Evolutionary conservation across 1,140 invertebrate species (phyloP).

Genomic region (Augochlora pura): DNA sequence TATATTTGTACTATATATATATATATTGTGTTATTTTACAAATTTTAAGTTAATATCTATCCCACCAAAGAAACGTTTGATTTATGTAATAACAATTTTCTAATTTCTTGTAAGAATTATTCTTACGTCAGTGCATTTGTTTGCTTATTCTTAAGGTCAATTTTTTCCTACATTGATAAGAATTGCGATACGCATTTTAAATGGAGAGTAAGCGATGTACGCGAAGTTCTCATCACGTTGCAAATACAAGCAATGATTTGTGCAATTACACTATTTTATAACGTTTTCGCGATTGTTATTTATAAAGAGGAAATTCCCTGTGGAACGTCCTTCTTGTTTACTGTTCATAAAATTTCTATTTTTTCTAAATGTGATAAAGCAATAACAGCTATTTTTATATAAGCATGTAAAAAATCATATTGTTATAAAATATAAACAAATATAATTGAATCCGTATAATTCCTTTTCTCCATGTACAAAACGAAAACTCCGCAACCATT

Average conservation of each 20-base stretch:
- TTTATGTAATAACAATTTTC: conserved; percentile 21
- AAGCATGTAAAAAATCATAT: conserved; percentile 54
- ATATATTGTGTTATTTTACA: conserved; percentile 16
- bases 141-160: neutral
- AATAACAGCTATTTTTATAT: conserved; percentile 69
- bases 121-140: conserved; percentile 14
- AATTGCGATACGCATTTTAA: conserved; percentile 33
- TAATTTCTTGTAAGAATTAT: conserved; percentile 18
- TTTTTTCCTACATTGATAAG: conserved; percentile 10
- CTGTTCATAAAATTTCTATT: conserved; percentile 53
- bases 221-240: conserved; percentile 21
- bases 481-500: neutral
- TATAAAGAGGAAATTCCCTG: conserved; percentile 30
- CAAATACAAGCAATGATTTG: conserved; percentile 43
- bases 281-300: conserved; percentile 51
- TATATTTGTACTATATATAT: conserved; percentile 27
- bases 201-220: neutral
- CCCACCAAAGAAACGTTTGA: conserved; percentile 48
- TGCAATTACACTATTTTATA: conserved; percentile 42
- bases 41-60: conserved; percentile 39
- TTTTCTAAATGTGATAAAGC: conserved; percentile 54
- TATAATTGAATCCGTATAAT: conserved; percentile 27
- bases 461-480: neutral
- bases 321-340: conserved; percentile 32
- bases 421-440: conserved; percentile 61